Percentiles rank a stretch among this genome's conserved stretches.
Evolutionary conservation across 2,888 invertebrate genomes (phyloP).

Genomic region (Molorchus minor): DNA sequence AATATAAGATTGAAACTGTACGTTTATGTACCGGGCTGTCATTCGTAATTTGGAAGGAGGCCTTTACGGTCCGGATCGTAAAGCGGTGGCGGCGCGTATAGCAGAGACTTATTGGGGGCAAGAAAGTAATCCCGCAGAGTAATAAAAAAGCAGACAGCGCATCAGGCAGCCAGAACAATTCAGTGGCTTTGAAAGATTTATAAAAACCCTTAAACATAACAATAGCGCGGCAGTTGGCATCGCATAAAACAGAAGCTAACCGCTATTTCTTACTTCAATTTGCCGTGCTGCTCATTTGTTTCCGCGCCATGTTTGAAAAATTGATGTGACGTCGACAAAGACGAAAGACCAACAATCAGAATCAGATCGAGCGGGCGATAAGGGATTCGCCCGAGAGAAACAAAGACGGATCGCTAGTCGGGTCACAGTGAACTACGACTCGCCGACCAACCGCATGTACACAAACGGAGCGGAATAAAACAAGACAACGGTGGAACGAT

Average conservation of each 20-base stretch:
- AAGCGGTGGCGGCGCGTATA: slow-evolving; percentile 38
- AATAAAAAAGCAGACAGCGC: slow-evolving; percentile 58
- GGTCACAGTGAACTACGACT: slow-evolving; percentile 55
- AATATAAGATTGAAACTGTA: slow-evolving; percentile 49
- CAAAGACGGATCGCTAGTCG: slow-evolving; percentile 52
- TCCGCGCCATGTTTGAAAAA: slow-evolving; percentile 63
- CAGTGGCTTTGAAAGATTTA: slow-evolving; percentile 57
- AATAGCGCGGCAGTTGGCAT: slow-evolving; percentile 62
- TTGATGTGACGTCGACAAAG: slow-evolving; percentile 65
- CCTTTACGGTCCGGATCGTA: slow-evolving; percentile 47
- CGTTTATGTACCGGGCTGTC: slow-evolving; percentile 48
- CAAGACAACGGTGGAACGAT: slow-evolving; percentile 59
- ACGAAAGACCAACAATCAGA: slow-evolving; percentile 62
- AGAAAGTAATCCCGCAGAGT: slow-evolving; percentile 54
- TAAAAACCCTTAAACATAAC: slow-evolving; percentile 60
- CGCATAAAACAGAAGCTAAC: slow-evolving; percentile 64
- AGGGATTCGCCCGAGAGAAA: slow-evolving; percentile 50
- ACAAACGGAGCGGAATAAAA: slow-evolving; percentile 57
- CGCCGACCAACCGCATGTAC: slow-evolving; percentile 59
- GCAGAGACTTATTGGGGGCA: slow-evolving; percentile 45
- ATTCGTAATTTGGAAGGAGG: slow-evolving; percentile 47
- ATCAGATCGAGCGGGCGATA: slow-evolving; percentile 58
- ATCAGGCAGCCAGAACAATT: slow-evolving; percentile 51
- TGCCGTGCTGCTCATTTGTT: slow-evolving; percentile 64
- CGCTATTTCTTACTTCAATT: slow-evolving; percentile 65